phyloP scores from a whole-genome alignment of 2,888 invertebrate species.

The Brachyptera putata region DNA sequence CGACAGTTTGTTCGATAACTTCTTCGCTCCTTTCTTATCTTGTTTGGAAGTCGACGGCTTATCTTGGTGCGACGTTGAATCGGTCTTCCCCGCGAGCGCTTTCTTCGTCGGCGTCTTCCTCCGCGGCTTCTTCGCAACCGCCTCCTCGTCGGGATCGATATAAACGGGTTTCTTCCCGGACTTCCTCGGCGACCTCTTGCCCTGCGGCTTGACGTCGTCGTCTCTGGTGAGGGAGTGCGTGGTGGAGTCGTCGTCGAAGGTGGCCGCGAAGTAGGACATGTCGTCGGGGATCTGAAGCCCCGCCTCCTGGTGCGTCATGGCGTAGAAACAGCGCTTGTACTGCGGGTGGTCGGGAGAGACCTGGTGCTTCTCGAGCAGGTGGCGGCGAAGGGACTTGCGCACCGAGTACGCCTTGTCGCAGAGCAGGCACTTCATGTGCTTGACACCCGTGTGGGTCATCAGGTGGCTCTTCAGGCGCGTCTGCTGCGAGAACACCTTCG shows the following conservation, averaged over 20 bases:
- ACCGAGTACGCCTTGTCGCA: slow-evolving; percentile 51
- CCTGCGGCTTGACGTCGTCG: neutral
- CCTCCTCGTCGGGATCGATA: neutral
- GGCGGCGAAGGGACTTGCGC: slow-evolving; percentile 48
- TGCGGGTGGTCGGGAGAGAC: slow-evolving; percentile 33
- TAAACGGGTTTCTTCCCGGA: neutral
- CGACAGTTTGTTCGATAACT: neutral
- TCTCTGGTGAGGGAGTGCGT: neutral
- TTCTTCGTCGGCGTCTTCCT: neutral
- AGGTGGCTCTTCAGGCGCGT: slow-evolving; percentile 44
- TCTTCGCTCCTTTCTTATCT: neutral
- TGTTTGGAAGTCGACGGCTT: slow-evolving; percentile 12
- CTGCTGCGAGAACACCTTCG: slow-evolving; percentile 34
- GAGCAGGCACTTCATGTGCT: slow-evolving; percentile 51
- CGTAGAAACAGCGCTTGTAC: slow-evolving; percentile 34
- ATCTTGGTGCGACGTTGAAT: neutral
- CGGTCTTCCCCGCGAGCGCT: neutral
- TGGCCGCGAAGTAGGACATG: slow-evolving; percentile 4
- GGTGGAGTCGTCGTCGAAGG: slow-evolving; percentile 1
- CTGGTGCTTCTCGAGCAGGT: slow-evolving; percentile 48
- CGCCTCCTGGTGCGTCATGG: slow-evolving; percentile 36
- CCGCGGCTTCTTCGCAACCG: neutral
- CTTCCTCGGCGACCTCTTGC: neutral
- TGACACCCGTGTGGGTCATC: slow-evolving; percentile 48
- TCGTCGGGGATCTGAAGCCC: slow-evolving; percentile 35